Evolutionary conservation across 2,113 vertebrate genomes (phyloP).

Genomic region (Azemiops feae): DNA sequence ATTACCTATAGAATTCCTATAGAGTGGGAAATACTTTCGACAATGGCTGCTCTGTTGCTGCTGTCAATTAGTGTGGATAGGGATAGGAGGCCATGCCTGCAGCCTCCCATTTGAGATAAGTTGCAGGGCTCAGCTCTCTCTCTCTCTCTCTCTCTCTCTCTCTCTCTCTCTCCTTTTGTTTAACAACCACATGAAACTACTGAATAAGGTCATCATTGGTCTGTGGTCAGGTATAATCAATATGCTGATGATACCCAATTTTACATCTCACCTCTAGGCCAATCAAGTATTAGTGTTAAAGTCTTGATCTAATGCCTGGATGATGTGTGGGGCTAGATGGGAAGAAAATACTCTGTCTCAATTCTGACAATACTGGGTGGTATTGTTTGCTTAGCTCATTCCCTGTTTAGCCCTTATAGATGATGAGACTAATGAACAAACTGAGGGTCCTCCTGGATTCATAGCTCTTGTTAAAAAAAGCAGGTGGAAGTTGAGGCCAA

Average conservation of each 20-base stretch:
- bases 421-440: background rate
- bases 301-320: background rate
- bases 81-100: background rate
- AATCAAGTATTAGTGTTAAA: background rate
- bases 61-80: background rate
- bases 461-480: background rate
- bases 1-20: background rate
- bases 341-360: background rate
- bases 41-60: background rate
- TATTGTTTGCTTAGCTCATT: background rate
- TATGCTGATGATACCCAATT: background rate
- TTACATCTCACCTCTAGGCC: background rate
- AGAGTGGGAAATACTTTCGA: background rate
- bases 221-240: background rate
- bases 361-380: background rate
- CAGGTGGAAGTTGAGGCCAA: background rate
- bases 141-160: background rate
- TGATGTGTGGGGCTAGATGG: background rate
- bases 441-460: background rate
- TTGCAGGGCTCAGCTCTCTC: background rate
- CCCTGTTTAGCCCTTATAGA: background rate
- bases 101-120: background rate
- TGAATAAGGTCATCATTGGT: background rate
- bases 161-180: background rate
- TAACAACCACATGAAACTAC: background rate